Evolutionary conservation across 2,113 vertebrate species (phyloP).

Genomic region (Camelus bactrianus): DNA sequence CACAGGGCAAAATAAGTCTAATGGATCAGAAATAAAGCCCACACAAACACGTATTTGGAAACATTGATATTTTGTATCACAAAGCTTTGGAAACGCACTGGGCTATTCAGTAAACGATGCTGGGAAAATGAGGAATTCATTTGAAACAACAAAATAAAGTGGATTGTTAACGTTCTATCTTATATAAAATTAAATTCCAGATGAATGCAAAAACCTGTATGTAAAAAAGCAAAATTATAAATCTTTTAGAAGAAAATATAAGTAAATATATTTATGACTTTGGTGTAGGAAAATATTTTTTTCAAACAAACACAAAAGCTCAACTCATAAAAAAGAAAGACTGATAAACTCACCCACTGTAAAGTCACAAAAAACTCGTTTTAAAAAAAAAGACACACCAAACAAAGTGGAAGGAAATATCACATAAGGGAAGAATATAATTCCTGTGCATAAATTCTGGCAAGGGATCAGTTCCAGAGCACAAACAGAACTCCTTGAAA

Average conservation of each 20-base stretch:
- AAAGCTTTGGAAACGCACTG: background rate
- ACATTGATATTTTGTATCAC: background rate
- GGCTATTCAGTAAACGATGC: background rate
- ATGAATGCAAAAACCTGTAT: background rate
- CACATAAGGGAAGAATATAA: background rate
- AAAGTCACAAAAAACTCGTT: background rate
- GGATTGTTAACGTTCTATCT: no score
- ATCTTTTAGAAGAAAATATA: background rate
- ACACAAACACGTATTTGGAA: background rate
- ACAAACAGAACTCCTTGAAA: background rate
- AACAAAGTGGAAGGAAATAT: background rate
- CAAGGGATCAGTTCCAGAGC: background rate
- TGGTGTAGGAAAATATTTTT: background rate
- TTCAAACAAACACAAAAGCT: background rate
- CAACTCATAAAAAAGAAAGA: background rate
- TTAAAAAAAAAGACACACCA: background rate
- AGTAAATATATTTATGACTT: background rate
- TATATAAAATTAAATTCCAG: constrained; percentile 2
- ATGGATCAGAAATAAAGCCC: background rate
- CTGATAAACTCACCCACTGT: background rate
- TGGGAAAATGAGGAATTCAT: background rate
- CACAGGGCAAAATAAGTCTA: background rate
- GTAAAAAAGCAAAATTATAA: background rate
- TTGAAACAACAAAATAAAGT: background rate
- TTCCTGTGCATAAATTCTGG: background rate